These are phyloP conservation scores for Gambusia yucatana DNA, from an alignment of 2,797 vertebrate genomes.

Conservation along the genomic window DNA sequence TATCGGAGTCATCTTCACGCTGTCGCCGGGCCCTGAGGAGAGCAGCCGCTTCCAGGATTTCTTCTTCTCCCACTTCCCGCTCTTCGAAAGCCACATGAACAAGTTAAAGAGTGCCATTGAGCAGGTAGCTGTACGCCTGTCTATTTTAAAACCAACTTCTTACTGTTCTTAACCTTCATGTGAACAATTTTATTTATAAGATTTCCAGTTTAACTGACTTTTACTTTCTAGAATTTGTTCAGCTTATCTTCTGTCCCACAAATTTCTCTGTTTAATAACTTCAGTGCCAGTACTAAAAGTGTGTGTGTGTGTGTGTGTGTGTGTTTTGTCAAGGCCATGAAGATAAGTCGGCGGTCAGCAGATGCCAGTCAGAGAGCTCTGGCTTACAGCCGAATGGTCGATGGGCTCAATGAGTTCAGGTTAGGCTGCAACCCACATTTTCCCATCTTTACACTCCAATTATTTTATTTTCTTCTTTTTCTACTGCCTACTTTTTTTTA, in stretches of 20 bases:
- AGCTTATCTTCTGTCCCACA: constrained; percentile 15
- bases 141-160: background rate
- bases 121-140: constrained; percentile 81
- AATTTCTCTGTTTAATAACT: constrained; percentile 36
- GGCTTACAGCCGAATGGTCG: constrained; percentile 95
- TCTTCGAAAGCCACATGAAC: constrained; percentile 99
- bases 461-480: background rate
- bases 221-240: constrained; percentile 43
- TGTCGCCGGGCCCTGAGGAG: constrained; percentile 91
- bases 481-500: background rate
- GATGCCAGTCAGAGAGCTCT: constrained; percentile 93
- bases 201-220: constrained; percentile 15
- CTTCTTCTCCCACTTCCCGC: constrained; percentile 99
- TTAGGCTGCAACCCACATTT: constrained; percentile 62
- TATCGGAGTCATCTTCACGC: constrained; percentile 95
- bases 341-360: constrained; percentile 94
- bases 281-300: constrained; percentile 53
- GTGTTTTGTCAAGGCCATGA: constrained; percentile 96
- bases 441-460: background rate
- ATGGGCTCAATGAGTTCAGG: constrained; percentile 98
- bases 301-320: constrained; percentile 5
- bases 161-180: background rate
- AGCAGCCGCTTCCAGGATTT: constrained; percentile 96
- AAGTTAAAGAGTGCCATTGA: constrained; percentile 97
- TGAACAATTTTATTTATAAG: constrained; percentile 39